Conservation (phyloP, 2,888 invertebrate species). For the Mythimna albipuncta region DNA sequence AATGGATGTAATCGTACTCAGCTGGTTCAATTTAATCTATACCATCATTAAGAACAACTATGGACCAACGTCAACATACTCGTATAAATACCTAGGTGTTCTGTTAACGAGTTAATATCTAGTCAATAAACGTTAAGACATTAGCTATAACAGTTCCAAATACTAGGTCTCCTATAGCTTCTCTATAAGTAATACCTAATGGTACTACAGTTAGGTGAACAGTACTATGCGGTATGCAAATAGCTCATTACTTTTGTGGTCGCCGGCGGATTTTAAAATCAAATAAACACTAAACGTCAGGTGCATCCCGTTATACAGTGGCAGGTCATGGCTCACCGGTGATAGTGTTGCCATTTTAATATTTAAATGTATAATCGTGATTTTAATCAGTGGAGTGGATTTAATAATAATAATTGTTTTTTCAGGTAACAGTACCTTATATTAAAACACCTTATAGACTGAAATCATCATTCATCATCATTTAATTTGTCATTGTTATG, state of each 20-base stretch:
- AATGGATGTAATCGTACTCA: no score
- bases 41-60: not conserved
- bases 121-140: not conserved
- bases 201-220: constrained; percentile 52
- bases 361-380: constrained; percentile 1
- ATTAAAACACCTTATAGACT: no score
- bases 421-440: no score
- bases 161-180: constrained; percentile 27
- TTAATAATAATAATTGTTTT: no score
- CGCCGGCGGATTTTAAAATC: constrained; percentile 53
- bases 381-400: not conserved
- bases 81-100: not conserved
- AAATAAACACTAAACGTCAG: constrained; percentile 73
- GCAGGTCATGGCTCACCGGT: constrained; percentile 71
- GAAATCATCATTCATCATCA: no score
- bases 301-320: constrained; percentile 75
- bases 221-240: constrained; percentile 48
- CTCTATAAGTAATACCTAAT: constrained; percentile 46
- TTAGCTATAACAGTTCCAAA: constrained; percentile 28
- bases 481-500: no score
- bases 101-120: not conserved
- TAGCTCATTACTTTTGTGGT: constrained; percentile 63
- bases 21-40: no score
- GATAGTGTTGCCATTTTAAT: constrained; percentile 41
- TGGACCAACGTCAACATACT: not conserved